Conservation (phyloP, 37 sponge, comb jelly and placozoan genomes). For the Bolinopsis microptera region DNA sequence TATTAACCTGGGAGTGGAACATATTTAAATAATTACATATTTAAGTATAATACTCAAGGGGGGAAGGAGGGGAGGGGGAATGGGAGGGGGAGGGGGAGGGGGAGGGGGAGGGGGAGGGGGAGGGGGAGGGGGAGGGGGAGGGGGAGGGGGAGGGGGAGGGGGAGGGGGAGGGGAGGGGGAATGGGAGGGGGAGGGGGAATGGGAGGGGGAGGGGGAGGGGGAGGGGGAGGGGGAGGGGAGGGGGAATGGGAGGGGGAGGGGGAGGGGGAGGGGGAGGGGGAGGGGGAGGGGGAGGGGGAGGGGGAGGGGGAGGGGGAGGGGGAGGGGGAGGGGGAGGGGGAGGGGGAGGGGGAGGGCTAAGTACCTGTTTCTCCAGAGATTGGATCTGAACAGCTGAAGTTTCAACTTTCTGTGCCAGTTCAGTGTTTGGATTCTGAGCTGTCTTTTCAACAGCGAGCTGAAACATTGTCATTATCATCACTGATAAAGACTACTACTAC, state of each 20-base stretch:
- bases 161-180: not conserved
- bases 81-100: not conserved
- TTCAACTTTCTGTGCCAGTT: constrained; percentile 42
- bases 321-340: not conserved
- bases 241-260: not conserved
- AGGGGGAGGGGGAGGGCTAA: not conserved
- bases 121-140: not conserved
- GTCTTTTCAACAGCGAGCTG: constrained; percentile 56
- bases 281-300: not conserved
- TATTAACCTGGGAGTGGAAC: not conserved
- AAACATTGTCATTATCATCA: no score
- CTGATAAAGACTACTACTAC: no score
- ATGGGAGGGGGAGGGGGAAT: not conserved
- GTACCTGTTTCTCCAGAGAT: constrained; percentile 54
- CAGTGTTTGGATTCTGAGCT: constrained; percentile 60
- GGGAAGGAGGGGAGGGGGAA: not conserved
- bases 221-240: not conserved
- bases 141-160: not conserved
- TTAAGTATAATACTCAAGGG: not conserved
- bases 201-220: not conserved
- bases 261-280: not conserved
- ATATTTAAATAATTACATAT: not conserved
- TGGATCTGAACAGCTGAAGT: not conserved
- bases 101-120: not conserved
- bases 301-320: not conserved